A percentile compares a stretch with the other conserved stretches of the same genome.
phyloP scores from a whole-genome alignment of 2,113 vertebrate genomes.

The Nycticorax nycticorax region DNA sequence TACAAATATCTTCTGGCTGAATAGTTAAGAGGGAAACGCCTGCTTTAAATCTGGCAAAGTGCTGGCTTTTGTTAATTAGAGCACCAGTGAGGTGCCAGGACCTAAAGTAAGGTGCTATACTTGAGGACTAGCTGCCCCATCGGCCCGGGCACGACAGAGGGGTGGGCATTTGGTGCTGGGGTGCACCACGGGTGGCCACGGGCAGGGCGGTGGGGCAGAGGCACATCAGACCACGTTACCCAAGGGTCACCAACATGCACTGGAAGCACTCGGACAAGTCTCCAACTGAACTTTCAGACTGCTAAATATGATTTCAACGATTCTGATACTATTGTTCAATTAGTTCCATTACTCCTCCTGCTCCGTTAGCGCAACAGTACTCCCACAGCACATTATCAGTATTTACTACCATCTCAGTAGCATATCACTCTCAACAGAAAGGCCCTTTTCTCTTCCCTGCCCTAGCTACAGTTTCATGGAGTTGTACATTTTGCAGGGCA shows the following conservation, averaged over 20 bases:
- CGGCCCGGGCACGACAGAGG: accelerated
- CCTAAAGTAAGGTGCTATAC: not conserved
- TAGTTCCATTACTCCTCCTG: not conserved
- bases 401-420: not conserved
- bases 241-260: accelerated
- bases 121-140: not conserved
- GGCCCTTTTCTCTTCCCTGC: not conserved
- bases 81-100: not conserved
- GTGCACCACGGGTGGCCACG: accelerated
- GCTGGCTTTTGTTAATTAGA: not conserved
- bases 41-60: not conserved
- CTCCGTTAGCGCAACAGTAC: not conserved
- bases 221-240: accelerated
- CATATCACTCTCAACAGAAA: not conserved
- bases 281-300: not conserved
- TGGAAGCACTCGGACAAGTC: not conserved
- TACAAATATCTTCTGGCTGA: not conserved
- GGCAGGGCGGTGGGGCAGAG: not conserved
- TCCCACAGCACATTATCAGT: not conserved
- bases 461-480: not conserved
- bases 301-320: not conserved
- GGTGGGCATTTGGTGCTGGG: not conserved
- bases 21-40: not conserved
- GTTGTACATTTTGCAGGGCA: not conserved
- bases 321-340: not conserved